These are phyloP conservation scores for Orius laevigatus DNA, from an alignment of 1,140 invertebrate species.

Conservation along the genomic window DNA sequence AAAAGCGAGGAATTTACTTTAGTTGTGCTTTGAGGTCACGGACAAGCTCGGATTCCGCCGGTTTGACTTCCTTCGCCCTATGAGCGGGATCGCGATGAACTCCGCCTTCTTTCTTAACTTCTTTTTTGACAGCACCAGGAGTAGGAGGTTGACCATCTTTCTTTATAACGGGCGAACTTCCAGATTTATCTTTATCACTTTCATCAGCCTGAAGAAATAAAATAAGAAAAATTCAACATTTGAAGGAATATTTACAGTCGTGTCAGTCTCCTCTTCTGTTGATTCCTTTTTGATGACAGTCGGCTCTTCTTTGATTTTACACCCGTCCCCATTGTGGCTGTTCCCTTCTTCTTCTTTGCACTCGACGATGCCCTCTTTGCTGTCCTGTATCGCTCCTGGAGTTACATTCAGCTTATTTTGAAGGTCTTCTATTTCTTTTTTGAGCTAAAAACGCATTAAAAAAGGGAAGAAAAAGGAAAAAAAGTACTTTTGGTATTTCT, in stretches of 20 bases:
- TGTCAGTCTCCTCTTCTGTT: conserved; percentile 19
- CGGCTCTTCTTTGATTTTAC: conserved; percentile 20
- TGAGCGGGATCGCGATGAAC: conserved; percentile 23
- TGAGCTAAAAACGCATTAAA: conserved; percentile 28
- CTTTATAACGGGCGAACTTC: conserved; percentile 34
- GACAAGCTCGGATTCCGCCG: conserved; percentile 41
- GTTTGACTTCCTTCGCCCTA: conserved; percentile 33
- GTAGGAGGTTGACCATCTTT: conserved; percentile 29
- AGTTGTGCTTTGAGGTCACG: conserved; percentile 79
- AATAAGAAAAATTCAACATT: conserved; percentile 1
- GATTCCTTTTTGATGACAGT: conserved; percentile 18
- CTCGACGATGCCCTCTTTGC: conserved; percentile 17
- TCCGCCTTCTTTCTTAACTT: conserved; percentile 37
- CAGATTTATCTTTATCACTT: conserved; percentile 26
- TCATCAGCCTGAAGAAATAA: not conserved
- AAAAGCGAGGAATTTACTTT: conserved; percentile 48
- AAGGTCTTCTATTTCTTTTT: conserved; percentile 53
- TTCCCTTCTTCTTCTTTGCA: conserved; percentile 19
- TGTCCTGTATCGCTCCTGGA: conserved; percentile 14
- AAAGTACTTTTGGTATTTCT: conserved; percentile 50
- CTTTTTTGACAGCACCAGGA: conserved; percentile 25
- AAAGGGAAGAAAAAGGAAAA: conserved; percentile 5
- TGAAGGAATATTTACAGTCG: conserved; percentile 4
- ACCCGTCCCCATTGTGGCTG: conserved; percentile 8
- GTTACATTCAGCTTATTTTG: conserved; percentile 12